phyloP scores from a whole-genome alignment of 30 jellyfish, hydroid and myxozoan species.

The Aurelia aurita region DNA sequence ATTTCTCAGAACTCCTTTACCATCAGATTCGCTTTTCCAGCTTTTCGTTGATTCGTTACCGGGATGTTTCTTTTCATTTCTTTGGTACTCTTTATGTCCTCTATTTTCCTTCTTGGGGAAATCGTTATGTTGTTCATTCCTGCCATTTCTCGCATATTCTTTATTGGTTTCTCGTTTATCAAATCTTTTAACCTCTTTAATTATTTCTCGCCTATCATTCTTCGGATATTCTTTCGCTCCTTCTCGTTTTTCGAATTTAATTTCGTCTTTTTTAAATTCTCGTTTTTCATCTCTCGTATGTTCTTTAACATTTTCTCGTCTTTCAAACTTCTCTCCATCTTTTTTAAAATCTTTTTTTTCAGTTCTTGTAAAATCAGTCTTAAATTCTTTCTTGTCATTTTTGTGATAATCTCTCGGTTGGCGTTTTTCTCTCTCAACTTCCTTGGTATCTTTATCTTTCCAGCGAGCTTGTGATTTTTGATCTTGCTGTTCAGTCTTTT shows the following conservation, averaged over 20 bases:
- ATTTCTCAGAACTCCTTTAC: too few relatives aligned
- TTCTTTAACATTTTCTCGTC: background rate
- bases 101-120: background rate
- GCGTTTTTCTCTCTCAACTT: background rate
- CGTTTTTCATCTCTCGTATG: background rate
- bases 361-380: background rate
- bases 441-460: too few relatives aligned
- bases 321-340: background rate
- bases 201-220: background rate
- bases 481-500: too few relatives aligned
- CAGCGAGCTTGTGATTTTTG: too few relatives aligned
- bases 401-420: background rate
- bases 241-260: background rate
- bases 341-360: background rate
- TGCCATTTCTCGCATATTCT: background rate
- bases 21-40: background rate
- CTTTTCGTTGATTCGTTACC: background rate
- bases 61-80: background rate
- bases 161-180: background rate
- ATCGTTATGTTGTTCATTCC: background rate
- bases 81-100: background rate
- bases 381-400: background rate
- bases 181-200: background rate
- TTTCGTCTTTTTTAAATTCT: slow-evolving; percentile 5
- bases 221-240: background rate